A percentile compares a stretch with the other conserved stretches of the same genome.
Conservation (phyloP, 2,113 vertebrate species). For the Entelurus aequoreus region DNA sequence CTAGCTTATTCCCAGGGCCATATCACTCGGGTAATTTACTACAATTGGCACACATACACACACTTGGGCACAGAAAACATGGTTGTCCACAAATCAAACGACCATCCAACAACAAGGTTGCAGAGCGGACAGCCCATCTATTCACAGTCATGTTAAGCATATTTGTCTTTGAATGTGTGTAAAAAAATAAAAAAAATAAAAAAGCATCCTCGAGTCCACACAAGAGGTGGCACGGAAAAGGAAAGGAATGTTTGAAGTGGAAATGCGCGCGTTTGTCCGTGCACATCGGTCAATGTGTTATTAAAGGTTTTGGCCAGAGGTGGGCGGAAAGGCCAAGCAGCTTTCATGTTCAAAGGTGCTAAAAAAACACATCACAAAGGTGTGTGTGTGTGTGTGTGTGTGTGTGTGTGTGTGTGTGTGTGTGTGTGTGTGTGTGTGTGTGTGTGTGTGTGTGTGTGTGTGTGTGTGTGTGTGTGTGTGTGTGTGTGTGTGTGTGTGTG, state of each 20-base stretch:
- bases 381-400: constrained; percentile 8
- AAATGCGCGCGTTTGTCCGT: constrained; percentile 27
- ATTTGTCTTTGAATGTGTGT: constrained; percentile 32
- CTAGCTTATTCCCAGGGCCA: constrained; percentile 43
- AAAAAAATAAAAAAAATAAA: not conserved
- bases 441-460: constrained; percentile 10
- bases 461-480: not conserved
- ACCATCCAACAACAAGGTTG: constrained; percentile 19
- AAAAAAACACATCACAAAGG: constrained; percentile 51
- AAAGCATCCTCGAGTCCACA: constrained; percentile 1
- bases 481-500: constrained; percentile 7
- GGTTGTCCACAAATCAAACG: constrained; percentile 17
- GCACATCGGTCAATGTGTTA: constrained; percentile 32
- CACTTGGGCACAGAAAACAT: constrained; percentile 6
- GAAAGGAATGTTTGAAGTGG: constrained; percentile 57
- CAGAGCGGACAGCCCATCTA: constrained; percentile 27
- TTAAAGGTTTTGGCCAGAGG: constrained; percentile 60
- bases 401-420: constrained; percentile 5
- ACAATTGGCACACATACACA: constrained; percentile 25
- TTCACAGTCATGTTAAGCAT: constrained; percentile 35
- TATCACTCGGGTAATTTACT: constrained; percentile 47
- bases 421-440: constrained; percentile 3
- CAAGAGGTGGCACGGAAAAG: constrained; percentile 17
- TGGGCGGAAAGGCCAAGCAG: constrained; percentile 56
- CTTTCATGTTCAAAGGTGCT: constrained; percentile 69